A percentile compares a stretch with the other conserved stretches of the same genome.
phyloP scores from a whole-genome alignment of 2,888 invertebrate genomes.

The Apoderus coryli region DNA sequence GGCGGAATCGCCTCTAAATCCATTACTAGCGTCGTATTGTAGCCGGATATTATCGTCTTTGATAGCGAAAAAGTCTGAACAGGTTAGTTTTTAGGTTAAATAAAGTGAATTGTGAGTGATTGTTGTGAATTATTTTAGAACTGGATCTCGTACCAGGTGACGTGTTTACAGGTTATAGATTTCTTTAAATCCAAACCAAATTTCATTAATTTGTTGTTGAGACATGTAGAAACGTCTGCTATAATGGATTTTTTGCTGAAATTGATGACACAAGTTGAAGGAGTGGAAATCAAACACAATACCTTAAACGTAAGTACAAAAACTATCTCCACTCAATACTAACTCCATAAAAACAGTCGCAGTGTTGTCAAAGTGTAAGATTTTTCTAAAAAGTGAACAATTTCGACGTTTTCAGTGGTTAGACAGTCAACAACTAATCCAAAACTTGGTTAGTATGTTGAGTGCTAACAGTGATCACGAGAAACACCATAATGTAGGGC shows the following conservation, averaged over 20 bases:
- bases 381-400: too few species aligned
- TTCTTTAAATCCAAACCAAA: conserved; percentile 77
- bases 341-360: too few species aligned
- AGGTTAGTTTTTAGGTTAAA: too few species aligned
- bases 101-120: too few species aligned
- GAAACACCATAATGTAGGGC: conserved; percentile 75
- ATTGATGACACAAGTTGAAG: conserved; percentile 71
- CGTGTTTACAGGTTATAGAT: conserved; percentile 82
- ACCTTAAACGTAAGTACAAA: conserved; percentile 52
- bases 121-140: too few species aligned
- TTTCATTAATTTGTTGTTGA: conserved; percentile 74
- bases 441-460: conserved; percentile 54
- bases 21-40: conserved; percentile 88
- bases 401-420: conserved; percentile 80
- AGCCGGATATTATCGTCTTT: conserved; percentile 88
- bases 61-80: conserved; percentile 75
- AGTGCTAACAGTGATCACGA: conserved; percentile 53
- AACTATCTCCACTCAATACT: too few species aligned
- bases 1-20: conserved; percentile 76
- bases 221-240: conserved; percentile 86
- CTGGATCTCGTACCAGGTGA: conserved; percentile 85
- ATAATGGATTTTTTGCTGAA: conserved; percentile 85
- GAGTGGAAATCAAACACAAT: conserved; percentile 53
- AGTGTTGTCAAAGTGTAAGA: too few species aligned
- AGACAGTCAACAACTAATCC: conserved; percentile 73